These are phyloP conservation scores for Lanius ludovicianus DNA, from an alignment of 2,113 vertebrate genomes.

Conservation along the genomic window DNA sequence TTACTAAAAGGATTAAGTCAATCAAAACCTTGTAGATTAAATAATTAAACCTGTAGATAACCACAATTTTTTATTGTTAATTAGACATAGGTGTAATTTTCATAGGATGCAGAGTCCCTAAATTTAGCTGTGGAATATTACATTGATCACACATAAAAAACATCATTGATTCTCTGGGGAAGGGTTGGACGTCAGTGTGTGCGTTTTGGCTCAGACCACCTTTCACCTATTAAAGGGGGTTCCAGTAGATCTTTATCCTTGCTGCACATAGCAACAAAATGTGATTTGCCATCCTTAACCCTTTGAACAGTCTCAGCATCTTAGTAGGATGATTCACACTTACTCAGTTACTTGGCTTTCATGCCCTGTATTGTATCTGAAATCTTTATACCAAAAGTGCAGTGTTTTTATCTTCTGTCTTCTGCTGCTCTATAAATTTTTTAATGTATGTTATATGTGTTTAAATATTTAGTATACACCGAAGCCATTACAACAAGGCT, in stretches of 20 bases:
- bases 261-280: constrained; percentile 74
- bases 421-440: neutral
- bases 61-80: constrained; percentile 74
- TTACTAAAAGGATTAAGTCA: constrained; percentile 69
- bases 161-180: constrained; percentile 75
- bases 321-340: constrained; percentile 1
- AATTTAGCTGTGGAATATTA: constrained; percentile 81
- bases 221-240: constrained; percentile 72
- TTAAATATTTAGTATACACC: constrained; percentile 20
- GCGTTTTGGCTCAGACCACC: constrained; percentile 71
- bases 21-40: constrained; percentile 75
- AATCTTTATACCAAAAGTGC: constrained; percentile 7
- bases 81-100: constrained; percentile 78
- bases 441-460: neutral
- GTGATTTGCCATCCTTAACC: constrained; percentile 71
- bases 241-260: constrained; percentile 56
- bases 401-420: neutral
- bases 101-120: constrained; percentile 74
- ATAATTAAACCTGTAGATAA: constrained; percentile 77
- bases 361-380: neutral
- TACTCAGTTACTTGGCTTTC: neutral
- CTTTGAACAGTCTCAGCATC: constrained; percentile 41
- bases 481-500: neutral
- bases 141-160: constrained; percentile 74
- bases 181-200: constrained; percentile 64